Conservation (phyloP, 2,888 invertebrate genomes). For the Rhorus exstirpatorius region DNA sequence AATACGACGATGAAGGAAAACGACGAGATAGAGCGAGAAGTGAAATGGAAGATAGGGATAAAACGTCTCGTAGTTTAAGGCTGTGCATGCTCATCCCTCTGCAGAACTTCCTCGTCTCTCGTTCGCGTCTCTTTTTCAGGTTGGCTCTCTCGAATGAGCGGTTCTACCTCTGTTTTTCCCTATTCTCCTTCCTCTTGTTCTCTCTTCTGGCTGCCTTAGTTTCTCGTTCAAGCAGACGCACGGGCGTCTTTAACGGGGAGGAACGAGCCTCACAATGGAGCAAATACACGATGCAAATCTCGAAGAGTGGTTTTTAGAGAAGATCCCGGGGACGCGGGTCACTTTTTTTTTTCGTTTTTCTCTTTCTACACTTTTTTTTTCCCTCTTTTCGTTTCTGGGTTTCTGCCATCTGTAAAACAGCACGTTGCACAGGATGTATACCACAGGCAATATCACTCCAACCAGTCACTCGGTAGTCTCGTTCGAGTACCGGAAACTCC, state of each 20-base stretch:
- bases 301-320: conserved; percentile 68
- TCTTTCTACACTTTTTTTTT: not conserved
- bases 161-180: not conserved
- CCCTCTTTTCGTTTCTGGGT: conserved; percentile 37
- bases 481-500: not conserved
- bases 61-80: conserved; percentile 49
- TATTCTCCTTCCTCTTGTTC: conserved; percentile 6
- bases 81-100: conserved; percentile 40
- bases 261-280: conserved; percentile 46
- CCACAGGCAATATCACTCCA: not conserved
- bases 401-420: conserved; percentile 58
- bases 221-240: conserved; percentile 44
- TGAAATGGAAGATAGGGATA: conserved; percentile 30
- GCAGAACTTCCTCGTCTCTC: conserved; percentile 44
- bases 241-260: conserved; percentile 51
- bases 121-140: conserved; percentile 1
- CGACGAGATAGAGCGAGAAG: not conserved
- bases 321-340: conserved; percentile 3
- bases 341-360: conserved; percentile 4
- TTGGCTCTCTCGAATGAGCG: conserved; percentile 25
- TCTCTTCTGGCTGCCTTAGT: conserved; percentile 18
- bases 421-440: not conserved
- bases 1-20: conserved; percentile 8
- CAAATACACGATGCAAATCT: conserved; percentile 69
- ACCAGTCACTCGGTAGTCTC: not conserved